phyloP scores from a whole-genome alignment of 2,888 invertebrate genomes.

The Polia nebulosa region DNA sequence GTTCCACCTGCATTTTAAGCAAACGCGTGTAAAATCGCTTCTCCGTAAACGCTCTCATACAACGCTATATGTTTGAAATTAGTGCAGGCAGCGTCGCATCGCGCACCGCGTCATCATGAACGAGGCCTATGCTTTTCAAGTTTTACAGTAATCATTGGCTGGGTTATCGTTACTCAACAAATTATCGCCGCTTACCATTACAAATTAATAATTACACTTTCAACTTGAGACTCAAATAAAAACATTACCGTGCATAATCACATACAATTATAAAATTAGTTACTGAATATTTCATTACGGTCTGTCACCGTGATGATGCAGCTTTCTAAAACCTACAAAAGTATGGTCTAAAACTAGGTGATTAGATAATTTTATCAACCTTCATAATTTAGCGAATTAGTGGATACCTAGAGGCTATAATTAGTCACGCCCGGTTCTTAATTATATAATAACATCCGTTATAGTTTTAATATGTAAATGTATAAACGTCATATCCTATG shows the following conservation, averaged over 20 bases:
- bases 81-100: too few species aligned
- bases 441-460: conserved; percentile 15
- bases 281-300: background rate
- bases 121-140: too few species aligned
- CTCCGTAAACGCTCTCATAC: too few species aligned
- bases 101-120: too few species aligned
- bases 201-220: conserved; percentile 26
- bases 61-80: too few species aligned
- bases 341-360: background rate
- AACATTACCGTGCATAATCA: background rate
- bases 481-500: conserved; percentile 14
- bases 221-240: conserved; percentile 6
- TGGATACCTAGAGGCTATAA: background rate
- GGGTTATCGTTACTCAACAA: background rate
- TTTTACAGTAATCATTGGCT: background rate
- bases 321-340: background rate
- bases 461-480: conserved; percentile 6
- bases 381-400: background rate
- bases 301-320: background rate
- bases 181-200: conserved; percentile 6
- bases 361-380: background rate
- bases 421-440: background rate
- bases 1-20: too few species aligned
- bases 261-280: background rate
- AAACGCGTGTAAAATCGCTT: too few species aligned